A percentile compares a stretch with the other conserved stretches of the same genome.
phyloP scores from a whole-genome alignment of 2,113 vertebrate species.

The Rhinolophus ferrumequinum region DNA sequence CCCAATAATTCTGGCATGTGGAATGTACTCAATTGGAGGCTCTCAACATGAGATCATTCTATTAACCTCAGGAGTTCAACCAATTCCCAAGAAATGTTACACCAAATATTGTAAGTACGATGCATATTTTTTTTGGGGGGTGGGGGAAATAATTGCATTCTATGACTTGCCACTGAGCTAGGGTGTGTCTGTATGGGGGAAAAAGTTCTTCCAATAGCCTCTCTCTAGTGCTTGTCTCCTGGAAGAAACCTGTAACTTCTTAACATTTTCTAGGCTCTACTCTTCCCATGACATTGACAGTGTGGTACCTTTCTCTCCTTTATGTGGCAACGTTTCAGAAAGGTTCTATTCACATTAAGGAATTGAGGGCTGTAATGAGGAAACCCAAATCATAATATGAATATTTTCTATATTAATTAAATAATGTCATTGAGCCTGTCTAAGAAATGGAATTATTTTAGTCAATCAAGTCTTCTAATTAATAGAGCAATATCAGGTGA shows the following conservation, averaged over 20 bases:
- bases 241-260: not conserved
- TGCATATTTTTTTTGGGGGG: accelerated
- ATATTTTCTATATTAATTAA: not conserved
- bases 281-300: not conserved
- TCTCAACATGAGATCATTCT: not conserved
- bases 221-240: not conserved
- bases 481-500: not conserved
- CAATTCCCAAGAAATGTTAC: not conserved
- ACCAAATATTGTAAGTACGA: not conserved
- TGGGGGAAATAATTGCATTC: not conserved
- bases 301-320: no score
- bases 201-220: not conserved
- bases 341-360: not conserved
- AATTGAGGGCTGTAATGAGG: not conserved
- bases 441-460: not conserved
- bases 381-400: not conserved
- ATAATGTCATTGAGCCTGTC: not conserved
- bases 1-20: not conserved
- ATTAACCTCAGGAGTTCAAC: not conserved
- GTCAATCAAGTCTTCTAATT: not conserved
- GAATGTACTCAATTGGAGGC: not conserved
- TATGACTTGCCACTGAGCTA: not conserved
- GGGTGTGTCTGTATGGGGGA: not conserved
- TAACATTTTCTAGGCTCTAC: not conserved
- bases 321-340: not conserved